Percentiles rank a stretch among this genome's conserved stretches.
phyloP scores from a whole-genome alignment of 2,113 vertebrate species.

The Psephotus haematonotus region DNA sequence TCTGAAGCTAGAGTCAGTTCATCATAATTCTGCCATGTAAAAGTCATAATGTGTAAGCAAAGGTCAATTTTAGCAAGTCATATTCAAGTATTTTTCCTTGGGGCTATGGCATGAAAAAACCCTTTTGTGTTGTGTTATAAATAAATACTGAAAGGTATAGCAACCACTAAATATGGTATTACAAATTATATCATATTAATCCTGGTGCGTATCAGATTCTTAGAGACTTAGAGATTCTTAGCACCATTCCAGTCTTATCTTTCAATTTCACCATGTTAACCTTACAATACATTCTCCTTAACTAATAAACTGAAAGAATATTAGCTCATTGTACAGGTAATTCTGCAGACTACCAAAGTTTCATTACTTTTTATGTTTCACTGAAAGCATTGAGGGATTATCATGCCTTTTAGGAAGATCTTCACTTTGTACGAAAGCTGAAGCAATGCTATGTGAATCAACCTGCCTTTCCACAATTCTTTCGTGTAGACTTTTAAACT shows the following conservation, averaged over 20 bases:
- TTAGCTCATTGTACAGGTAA: neutral
- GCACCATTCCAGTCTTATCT: neutral
- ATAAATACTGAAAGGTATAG: conserved; percentile 11
- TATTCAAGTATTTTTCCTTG: conserved; percentile 46
- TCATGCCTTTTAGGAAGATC: neutral
- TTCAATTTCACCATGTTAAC: neutral
- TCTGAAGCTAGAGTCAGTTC: conserved; percentile 67
- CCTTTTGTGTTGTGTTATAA: neutral
- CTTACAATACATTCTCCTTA: neutral
- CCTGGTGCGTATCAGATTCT: neutral
- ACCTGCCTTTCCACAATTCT: neutral
- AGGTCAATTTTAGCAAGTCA: conserved; percentile 73
- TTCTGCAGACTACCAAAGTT: neutral
- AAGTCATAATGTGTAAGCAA: conserved; percentile 67
- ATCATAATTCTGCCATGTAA: conserved; percentile 74
- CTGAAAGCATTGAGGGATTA: neutral
- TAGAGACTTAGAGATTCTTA: neutral
- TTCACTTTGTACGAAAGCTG: neutral
- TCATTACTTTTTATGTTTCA: neutral
- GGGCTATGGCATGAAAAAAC: neutral
- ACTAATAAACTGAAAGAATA: neutral
- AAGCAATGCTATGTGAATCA: neutral
- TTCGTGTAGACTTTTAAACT: neutral
- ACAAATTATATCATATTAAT: conserved; percentile 1
- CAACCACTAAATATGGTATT: neutral